Base-by-base conservation (phyloP, 2,797 vertebrate species). In the Hemitrygon akajei region DNA sequence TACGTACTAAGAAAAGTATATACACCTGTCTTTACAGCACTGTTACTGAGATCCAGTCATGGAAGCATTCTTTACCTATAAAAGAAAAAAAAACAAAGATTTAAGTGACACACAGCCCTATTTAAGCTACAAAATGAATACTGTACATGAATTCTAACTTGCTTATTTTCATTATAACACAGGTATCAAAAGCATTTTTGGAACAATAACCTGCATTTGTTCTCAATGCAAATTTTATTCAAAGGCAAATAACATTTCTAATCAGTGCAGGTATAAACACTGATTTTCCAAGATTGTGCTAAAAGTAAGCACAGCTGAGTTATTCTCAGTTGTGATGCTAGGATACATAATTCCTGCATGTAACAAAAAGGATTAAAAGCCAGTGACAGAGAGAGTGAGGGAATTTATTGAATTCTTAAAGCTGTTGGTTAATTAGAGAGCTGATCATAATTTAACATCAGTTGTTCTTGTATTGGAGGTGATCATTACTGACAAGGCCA, bases 11-110 rank as follows among this genome's bases (percentile, higher is more conserved):
- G 22, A 37, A 14, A 11, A 89, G 18, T 89, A 0, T 22, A 89
- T 60, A 22, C 20, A 89, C 86, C 60, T 89, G 63, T 37, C 63
- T 10, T 37, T 14, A 89, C 63, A 0, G 60, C 18, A 34, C 69
- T 37, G 69, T 16, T 93, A 76, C 47, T 27, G 71, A 73, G 76
- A 18, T 93, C 91, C 71, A 56, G 69, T 93, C 25, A 69, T 66
- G 5, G 91, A 76, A 93, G 7, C 27, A 58, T 93, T 93, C 91
- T 93, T 93, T 93, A 73, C 27, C 91, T 93, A 34, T 9, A 75
- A 16, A 75, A 16, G 63, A 73, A 91, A 76, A 75, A 12, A 20
- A 91, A 91, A 27, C 37, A 40, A 20, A 75, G 47, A 56, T 75
- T 93, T 30, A 93, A 92, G 76, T 56, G 22, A 10, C 6, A 76